Evolutionary conservation across 2,888 invertebrate genomes (phyloP), one percentile per base, ranked within the genome.

Genomic region (Stenolophus ochropezus): DNA sequence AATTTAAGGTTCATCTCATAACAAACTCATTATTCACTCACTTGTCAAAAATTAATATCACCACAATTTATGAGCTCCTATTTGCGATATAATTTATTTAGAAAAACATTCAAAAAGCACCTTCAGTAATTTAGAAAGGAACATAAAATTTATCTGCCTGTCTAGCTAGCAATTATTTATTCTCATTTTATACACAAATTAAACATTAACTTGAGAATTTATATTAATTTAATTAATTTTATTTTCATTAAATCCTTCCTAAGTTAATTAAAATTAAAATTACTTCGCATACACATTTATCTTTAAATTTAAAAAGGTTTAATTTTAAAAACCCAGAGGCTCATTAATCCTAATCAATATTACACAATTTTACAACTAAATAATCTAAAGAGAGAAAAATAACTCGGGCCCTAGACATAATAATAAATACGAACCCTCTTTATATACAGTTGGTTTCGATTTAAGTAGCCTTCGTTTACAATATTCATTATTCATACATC

Each of bases 1-100:
- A 61, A 61, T 61, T 61, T 25, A 61, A 61, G 61, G 75, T 53
- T 53, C 75, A 51, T 49, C 53, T 53, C 53, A 75, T 53, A 75
- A 75, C 75, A 75, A 14, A 51, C 21, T 27, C 51, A 75, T 75
- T 75, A 75, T 53, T 75, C 49, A 75, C 53, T 75, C 75, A n/a
- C 23, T 25, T 75, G 75, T 75, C 75, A 51, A 75, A 49, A 53
- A 53, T 75, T 51, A 75, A 53, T 75, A 75, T 53, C 56, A 1
- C 3, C 56, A 56, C 21, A 56, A 56, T 56, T 56, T 56, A 56
- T 56, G 56, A 2, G 18, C 18, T 2, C 6, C 56, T 56, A 56
- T 8, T 56, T 21, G 2, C 20, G 6, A 21, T 56, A 56, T 56
- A 18, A 56, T 21, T 53, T 56, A 20, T 56, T 56, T 56, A 61